Percentiles rank a stretch among this genome's conserved stretches.
Conservation (phyloP, 2,888 invertebrate species). For the Erebia ligea region DNA sequence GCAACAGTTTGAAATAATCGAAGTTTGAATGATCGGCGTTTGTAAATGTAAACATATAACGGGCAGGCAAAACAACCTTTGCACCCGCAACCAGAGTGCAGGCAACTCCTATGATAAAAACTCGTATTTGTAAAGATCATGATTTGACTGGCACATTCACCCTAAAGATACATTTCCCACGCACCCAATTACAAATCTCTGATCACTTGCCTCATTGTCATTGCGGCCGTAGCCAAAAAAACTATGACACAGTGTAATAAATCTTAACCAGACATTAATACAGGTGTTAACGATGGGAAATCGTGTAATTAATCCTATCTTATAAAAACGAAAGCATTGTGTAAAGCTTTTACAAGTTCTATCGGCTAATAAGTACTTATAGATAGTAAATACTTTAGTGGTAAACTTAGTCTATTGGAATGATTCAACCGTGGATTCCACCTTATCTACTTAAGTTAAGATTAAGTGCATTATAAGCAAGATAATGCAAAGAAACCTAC, state of each 20-base stretch:
- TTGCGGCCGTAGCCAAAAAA: conserved; percentile 12
- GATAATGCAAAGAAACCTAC: no score
- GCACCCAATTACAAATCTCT: conserved; percentile 8
- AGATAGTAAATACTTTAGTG: background rate
- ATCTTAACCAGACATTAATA: conserved; percentile 11
- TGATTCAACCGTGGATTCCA: background rate
- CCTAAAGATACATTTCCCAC: conserved; percentile 17
- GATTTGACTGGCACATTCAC: background rate
- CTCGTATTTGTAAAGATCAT: background rate
- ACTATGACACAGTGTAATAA: background rate
- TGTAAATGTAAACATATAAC: no score
- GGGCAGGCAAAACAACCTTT: no score
- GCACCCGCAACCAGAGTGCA: no score
- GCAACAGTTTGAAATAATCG: background rate
- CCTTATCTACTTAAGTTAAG: no score
- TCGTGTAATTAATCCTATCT: background rate
- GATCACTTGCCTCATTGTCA: conserved; percentile 16
- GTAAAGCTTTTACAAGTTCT: background rate
- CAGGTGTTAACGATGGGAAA: conserved; percentile 18
- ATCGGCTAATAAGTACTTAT: background rate
- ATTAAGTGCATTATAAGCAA: no score
- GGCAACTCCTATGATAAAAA: no score
- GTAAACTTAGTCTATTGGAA: background rate
- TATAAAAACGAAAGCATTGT: conserved; percentile 12
- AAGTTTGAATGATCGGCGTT: no score